Conservation (phyloP, 2,113 vertebrate species). For the Pangasianodon gigas region DNA sequence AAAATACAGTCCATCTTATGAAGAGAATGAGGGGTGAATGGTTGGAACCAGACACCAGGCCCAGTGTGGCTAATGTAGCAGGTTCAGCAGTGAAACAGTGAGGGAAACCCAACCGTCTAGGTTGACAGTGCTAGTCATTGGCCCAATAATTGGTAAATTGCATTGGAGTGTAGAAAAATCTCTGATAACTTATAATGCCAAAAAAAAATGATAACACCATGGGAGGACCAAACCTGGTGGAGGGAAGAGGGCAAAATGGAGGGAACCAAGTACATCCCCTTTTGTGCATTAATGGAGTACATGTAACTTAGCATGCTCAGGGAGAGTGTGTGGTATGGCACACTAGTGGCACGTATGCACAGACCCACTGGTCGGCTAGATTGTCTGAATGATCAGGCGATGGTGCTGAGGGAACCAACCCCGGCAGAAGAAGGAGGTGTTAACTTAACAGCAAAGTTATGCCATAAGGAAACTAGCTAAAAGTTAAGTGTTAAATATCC, state of each 20-base stretch:
- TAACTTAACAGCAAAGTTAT: neutral
- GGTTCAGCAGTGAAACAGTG: no score
- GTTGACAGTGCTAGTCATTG: neutral
- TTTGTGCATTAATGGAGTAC: neutral
- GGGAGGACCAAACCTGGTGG: neutral
- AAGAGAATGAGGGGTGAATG: no score
- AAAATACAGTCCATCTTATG: no score
- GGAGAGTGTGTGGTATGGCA: neutral
- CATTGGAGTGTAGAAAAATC: neutral
- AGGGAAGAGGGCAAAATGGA: neutral
- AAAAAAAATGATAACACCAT: neutral
- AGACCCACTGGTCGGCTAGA: neutral
- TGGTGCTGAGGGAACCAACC: neutral
- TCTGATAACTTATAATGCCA: neutral
- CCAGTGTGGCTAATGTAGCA: no score
- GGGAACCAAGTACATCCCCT: neutral
- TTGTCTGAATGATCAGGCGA: neutral
- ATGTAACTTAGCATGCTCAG: neutral
- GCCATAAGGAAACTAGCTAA: neutral
- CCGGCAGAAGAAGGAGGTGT: no score
- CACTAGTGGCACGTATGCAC: neutral
- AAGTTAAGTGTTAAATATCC: neutral
- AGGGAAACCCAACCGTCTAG: no score
- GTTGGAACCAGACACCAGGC: no score
- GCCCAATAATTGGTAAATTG: neutral